A percentile compares a stretch with the other conserved stretches of the same genome.
Conservation (phyloP, 2,888 invertebrate species). For the Sinelater perroti region DNA sequence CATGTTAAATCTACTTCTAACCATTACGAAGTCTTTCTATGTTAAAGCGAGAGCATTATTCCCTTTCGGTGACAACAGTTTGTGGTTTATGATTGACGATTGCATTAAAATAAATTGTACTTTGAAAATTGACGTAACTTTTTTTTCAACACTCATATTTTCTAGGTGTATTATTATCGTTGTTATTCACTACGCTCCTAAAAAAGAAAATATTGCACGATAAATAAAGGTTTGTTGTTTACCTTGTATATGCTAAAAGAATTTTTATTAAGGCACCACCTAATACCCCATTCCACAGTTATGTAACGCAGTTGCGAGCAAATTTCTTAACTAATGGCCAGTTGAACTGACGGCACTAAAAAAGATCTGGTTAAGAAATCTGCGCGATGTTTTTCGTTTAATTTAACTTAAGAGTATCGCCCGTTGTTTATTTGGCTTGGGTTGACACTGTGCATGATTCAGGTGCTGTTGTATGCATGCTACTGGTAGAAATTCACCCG, state of each 20-base stretch:
- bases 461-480: constrained; percentile 40
- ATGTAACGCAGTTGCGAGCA: constrained; percentile 10
- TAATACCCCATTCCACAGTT: constrained; percentile 18
- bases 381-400: not conserved
- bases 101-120: constrained; percentile 32
- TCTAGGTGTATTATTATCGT: constrained; percentile 48
- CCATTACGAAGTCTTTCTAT: constrained; percentile 24
- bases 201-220: constrained; percentile 37
- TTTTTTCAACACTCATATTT: constrained; percentile 32
- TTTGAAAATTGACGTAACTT: constrained; percentile 27
- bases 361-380: constrained; percentile 7
- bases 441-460: constrained; percentile 36
- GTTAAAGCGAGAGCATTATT: constrained; percentile 23
- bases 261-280: constrained; percentile 25
- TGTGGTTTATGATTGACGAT: constrained; percentile 29
- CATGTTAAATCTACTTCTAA: constrained; percentile 35
- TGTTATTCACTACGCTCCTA: constrained; percentile 49
- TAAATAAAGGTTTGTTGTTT: constrained; percentile 36
- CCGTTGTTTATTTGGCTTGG: constrained; percentile 26
- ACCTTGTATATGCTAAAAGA: constrained; percentile 32
- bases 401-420: constrained; percentile 19
- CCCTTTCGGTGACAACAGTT: constrained; percentile 20
- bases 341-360: not conserved
- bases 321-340: constrained; percentile 14
- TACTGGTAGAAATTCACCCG: constrained; percentile 34